Evolutionary conservation across 2,888 invertebrate species (phyloP).

Genomic region (Netelia inedita): DNA sequence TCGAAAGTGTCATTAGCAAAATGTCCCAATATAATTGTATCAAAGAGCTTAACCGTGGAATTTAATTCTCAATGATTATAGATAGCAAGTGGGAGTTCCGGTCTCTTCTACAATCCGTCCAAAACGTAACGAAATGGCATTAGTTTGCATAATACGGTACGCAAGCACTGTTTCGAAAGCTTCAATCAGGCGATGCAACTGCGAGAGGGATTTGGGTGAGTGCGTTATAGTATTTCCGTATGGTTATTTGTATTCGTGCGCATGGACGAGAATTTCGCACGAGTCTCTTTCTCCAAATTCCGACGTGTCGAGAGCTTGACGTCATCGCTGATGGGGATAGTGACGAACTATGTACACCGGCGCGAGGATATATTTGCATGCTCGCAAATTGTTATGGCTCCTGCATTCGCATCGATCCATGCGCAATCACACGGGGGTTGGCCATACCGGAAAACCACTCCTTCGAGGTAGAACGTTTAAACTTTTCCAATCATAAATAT

Average conservation of each 20-base stretch:
- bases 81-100: not conserved
- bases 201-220: conserved; percentile 12
- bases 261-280: not conserved
- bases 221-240: conserved; percentile 32
- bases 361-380: no score
- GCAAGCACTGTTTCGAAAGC: conserved; percentile 25
- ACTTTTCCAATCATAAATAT: no score
- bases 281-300: not conserved
- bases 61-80: conserved; percentile 6
- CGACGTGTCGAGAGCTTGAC: conserved; percentile 44
- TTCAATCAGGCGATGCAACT: conserved; percentile 39
- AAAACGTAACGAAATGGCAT: conserved; percentile 3
- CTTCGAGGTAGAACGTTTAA: no score
- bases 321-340: conserved; percentile 46
- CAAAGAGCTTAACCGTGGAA: not conserved
- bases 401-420: no score
- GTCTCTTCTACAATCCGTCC: not conserved
- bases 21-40: not conserved
- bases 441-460: no score
- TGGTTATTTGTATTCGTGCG: not conserved
- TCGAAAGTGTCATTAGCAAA: not conserved
- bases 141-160: conserved; percentile 32
- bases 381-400: no score
- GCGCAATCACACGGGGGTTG: no score
- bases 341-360: conserved; percentile 1